Evolutionary conservation across 2,113 vertebrate genomes (phyloP).

Genomic region (Columbina picui): DNA sequence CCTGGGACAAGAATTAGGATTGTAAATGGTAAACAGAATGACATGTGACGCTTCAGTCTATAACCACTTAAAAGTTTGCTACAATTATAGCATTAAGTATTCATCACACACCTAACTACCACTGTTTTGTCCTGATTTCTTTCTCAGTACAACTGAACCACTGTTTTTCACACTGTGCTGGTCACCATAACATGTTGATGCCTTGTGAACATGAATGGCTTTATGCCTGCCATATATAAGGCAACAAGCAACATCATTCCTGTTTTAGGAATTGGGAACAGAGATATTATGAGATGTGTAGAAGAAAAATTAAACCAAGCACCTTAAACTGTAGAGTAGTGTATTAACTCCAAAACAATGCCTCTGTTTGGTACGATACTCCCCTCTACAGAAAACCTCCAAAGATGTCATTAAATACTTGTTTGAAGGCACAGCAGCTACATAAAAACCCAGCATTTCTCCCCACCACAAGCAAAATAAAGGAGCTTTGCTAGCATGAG

Average conservation of each 20-base stretch:
- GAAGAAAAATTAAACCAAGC: not conserved
- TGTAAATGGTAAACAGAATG: not conserved
- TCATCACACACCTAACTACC: not conserved
- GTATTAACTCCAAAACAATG: not conserved
- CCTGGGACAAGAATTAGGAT: not conserved
- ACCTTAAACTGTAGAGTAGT: not conserved
- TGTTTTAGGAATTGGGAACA: not conserved
- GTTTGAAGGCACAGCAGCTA: not conserved
- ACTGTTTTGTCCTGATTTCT: not conserved
- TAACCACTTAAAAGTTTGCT: not conserved
- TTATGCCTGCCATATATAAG: not conserved
- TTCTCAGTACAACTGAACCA: not conserved
- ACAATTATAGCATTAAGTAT: not conserved
- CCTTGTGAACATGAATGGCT: not conserved
- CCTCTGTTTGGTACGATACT: not conserved
- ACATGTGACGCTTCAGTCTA: not conserved
- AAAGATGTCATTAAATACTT: not conserved
- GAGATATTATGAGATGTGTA: not conserved
- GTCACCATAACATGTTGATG: not conserved
- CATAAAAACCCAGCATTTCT: not conserved
- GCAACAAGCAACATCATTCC: not conserved
- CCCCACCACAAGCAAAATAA: not conserved
- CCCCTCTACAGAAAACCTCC: not conserved
- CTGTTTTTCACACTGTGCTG: not conserved
- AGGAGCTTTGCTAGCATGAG: not conserved